phyloP scores from a whole-genome alignment of 2,113 vertebrate genomes.

The Podiceps cristatus region DNA sequence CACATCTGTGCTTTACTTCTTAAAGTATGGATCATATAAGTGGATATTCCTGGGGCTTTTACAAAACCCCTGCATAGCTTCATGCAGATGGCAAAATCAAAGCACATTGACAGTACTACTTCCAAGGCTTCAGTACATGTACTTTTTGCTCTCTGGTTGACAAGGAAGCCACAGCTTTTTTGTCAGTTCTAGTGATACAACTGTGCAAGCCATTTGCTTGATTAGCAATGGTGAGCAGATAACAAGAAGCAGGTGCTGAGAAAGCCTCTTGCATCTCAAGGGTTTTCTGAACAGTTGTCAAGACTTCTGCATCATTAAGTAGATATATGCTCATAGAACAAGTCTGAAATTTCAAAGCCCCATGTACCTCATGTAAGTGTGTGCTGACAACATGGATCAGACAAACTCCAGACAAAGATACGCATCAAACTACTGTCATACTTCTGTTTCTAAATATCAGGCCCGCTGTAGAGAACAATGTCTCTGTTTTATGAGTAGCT shows the following conservation, averaged over 20 bases:
- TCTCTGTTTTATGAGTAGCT: background rate
- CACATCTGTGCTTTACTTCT: background rate
- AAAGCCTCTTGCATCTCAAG: background rate
- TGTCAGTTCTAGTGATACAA: background rate
- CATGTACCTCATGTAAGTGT: background rate
- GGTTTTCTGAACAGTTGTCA: background rate
- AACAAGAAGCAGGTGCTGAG: background rate
- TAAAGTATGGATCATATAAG: background rate
- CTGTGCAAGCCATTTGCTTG: background rate
- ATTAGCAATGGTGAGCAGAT: background rate
- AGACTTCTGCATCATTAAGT: background rate
- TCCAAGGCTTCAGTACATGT: background rate
- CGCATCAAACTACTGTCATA: background rate
- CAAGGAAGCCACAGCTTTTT: background rate
- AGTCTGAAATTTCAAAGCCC: background rate
- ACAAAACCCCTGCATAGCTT: background rate
- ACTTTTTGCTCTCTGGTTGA: background rate
- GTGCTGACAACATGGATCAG: background rate
- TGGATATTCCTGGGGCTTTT: background rate
- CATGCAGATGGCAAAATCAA: background rate
- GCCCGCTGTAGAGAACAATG: background rate
- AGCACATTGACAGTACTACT: background rate
- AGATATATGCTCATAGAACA: background rate
- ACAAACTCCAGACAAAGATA: background rate
- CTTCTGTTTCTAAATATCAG: background rate